These are phyloP conservation scores for Brachyrhaphis roseni DNA, from an alignment of 2,797 vertebrate species.

Conservation along the genomic window DNA sequence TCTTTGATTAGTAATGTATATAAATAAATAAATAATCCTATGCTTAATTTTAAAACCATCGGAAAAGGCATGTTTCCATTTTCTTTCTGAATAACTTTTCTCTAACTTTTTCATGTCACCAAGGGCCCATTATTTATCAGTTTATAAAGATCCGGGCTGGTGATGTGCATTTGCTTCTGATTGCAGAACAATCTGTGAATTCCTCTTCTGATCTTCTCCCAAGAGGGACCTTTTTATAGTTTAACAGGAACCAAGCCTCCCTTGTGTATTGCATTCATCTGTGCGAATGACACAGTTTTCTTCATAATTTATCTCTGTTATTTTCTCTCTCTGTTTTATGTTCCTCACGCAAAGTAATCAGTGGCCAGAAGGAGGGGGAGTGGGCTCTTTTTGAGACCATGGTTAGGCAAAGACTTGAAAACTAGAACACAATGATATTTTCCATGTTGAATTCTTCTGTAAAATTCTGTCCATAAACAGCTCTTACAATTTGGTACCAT, in stretches of 20 bases:
- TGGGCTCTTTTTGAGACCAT: slow-evolving; percentile 13
- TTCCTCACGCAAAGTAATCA: slow-evolving; percentile 55
- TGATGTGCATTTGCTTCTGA: slow-evolving; percentile 62
- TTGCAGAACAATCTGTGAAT: slow-evolving; percentile 76
- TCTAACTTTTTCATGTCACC: slow-evolving; percentile 60
- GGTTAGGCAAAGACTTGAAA: slow-evolving; percentile 55
- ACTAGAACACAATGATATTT: slow-evolving; percentile 41
- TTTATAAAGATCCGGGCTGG: slow-evolving; percentile 69
- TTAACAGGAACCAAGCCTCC: slow-evolving; percentile 77
- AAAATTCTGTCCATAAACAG: slow-evolving; percentile 20
- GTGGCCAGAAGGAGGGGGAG: slow-evolving; percentile 28
- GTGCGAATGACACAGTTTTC: slow-evolving; percentile 75
- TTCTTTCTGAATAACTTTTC: slow-evolving; percentile 51
- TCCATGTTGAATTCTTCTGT: slow-evolving; percentile 23
- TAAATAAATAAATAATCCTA: not conserved
- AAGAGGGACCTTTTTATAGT: slow-evolving; percentile 76
- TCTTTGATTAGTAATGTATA: not conserved
- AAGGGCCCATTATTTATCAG: slow-evolving; percentile 67
- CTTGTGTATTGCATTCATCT: slow-evolving; percentile 73
- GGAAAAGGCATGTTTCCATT: slow-evolving; percentile 19
- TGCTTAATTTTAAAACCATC: slow-evolving; percentile 8
- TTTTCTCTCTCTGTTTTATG: slow-evolving; percentile 61
- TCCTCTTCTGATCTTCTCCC: slow-evolving; percentile 76
- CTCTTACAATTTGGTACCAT: slow-evolving; percentile 37
- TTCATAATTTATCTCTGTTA: slow-evolving; percentile 67